These are phyloP conservation scores for Camptogramma bilineatum DNA, from an alignment of 2,888 invertebrate species.

Conservation along the genomic window DNA sequence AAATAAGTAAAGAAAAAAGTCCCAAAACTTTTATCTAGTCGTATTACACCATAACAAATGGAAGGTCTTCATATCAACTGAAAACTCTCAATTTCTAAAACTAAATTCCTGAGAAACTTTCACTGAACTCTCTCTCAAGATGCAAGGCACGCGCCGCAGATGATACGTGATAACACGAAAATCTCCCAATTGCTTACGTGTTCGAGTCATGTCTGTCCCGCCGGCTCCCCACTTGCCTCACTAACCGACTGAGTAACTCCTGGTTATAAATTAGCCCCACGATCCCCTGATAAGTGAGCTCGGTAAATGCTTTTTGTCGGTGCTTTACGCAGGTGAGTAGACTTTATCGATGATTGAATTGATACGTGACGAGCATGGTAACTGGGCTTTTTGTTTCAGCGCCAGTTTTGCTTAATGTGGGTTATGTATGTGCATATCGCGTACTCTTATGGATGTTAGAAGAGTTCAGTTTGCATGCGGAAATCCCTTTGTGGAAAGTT, in stretches of 20 bases:
- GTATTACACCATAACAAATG: background rate
- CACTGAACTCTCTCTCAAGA: conserved; percentile 65
- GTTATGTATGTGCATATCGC: conserved; percentile 30
- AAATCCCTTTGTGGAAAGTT: conserved; percentile 3
- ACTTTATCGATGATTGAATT: conserved; percentile 79
- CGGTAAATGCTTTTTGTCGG: conserved; percentile 73
- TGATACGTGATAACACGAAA: conserved; percentile 86
- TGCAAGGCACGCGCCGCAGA: conserved; percentile 79
- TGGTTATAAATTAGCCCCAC: conserved; percentile 79
- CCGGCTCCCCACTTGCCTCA: conserved; percentile 51
- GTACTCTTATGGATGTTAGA: conserved; percentile 30
- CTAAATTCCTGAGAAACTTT: conserved; percentile 62
- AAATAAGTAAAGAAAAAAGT: background rate
- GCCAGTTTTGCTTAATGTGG: conserved; percentile 45
- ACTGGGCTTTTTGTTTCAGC: conserved; percentile 50
- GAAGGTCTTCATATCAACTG: conserved; percentile 10
- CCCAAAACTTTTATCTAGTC: background rate
- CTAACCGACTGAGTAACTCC: conserved; percentile 79
- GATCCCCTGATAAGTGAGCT: conserved; percentile 79
- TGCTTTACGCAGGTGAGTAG: conserved; percentile 74
- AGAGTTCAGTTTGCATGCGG: conserved; percentile 19
- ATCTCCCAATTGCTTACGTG: conserved; percentile 85
- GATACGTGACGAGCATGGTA: conserved; percentile 75
- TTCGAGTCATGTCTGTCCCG: conserved; percentile 64
- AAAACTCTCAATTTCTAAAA: conserved; percentile 43